A percentile compares a stretch with the other conserved stretches of the same genome.
Evolutionary conservation across 2,797 vertebrate genomes (phyloP).

Genomic region (Threskiornis aethiopicus): DNA sequence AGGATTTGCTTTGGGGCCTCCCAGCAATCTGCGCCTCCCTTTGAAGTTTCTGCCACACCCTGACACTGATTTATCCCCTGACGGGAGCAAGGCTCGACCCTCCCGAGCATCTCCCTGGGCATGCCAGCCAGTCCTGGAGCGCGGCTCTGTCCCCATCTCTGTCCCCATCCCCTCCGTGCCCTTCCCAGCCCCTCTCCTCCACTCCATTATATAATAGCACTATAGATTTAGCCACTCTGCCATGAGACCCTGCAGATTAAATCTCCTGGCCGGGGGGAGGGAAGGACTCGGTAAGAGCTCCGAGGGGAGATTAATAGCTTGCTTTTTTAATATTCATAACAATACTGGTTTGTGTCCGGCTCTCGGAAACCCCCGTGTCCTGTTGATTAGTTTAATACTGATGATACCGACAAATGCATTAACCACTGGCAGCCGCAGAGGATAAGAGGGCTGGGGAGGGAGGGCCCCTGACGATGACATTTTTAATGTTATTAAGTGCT

Average conservation of each 20-base stretch:
- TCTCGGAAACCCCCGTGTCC: constrained; percentile 50
- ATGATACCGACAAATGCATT: constrained; percentile 50
- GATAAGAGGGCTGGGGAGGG: neutral
- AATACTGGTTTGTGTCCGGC: constrained; percentile 50
- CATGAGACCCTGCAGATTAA: constrained; percentile 70
- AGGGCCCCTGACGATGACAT: neutral
- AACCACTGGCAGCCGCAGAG: neutral
- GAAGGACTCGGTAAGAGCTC: constrained; percentile 30
- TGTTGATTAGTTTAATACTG: constrained; percentile 68
- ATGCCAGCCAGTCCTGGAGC: fast-evolving
- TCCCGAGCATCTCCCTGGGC: neutral
- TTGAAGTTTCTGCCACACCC: neutral
- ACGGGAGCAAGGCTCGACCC: neutral
- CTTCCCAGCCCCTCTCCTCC: constrained; percentile 43
- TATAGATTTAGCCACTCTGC: constrained; percentile 66
- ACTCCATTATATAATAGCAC: constrained; percentile 61
- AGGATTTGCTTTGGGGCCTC: neutral
- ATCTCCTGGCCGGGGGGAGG: neutral
- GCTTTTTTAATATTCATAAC: constrained; percentile 70
- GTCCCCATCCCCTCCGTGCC: neutral
- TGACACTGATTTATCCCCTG: neutral
- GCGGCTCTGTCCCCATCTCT: neutral
- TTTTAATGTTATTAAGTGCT: constrained; percentile 65
- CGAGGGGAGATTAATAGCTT: constrained; percentile 60
- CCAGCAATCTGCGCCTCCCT: neutral